A percentile compares a stretch with the other conserved stretches of the same genome.
Evolutionary conservation across 1,140 invertebrate genomes (phyloP).

Genomic region (Galleria mellonella): DNA sequence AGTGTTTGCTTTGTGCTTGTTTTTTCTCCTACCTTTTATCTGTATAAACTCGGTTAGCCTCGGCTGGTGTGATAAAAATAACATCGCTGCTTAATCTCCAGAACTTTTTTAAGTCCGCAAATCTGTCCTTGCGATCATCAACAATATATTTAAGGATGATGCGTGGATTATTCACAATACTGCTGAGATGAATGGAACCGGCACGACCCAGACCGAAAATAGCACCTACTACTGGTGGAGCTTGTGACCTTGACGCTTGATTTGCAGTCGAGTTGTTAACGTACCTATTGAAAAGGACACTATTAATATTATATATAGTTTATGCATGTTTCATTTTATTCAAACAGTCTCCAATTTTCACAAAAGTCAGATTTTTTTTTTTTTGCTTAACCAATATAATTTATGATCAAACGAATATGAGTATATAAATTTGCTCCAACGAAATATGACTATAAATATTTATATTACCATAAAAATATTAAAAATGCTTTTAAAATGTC

Average conservation of each 20-base stretch:
- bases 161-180: conserved; percentile 73
- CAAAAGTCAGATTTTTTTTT: neutral
- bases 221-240: conserved; percentile 55
- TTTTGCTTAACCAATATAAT: too few relatives aligned
- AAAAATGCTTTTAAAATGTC: too few relatives aligned
- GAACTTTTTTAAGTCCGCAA: conserved; percentile 63
- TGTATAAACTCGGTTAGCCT: conserved; percentile 70
- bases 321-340: too few relatives aligned
- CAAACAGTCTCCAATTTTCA: too few relatives aligned
- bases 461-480: too few relatives aligned
- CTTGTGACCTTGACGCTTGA: conserved; percentile 9
- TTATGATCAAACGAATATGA: too few relatives aligned
- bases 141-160: conserved; percentile 77
- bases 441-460: too few relatives aligned
- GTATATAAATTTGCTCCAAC: too few relatives aligned
- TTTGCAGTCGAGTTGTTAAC: conserved; percentile 25
- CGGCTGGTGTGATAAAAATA: conserved; percentile 71
- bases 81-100: conserved; percentile 69
- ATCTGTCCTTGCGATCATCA: conserved; percentile 71
- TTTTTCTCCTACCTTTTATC: conserved; percentile 76
- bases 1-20: too few relatives aligned
- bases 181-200: conserved; percentile 78
- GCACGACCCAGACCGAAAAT: conserved; percentile 78
- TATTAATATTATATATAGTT: too few relatives aligned
- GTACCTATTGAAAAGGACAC: conserved; percentile 13